phyloP scores from a whole-genome alignment of 2,797 vertebrate genomes.

The Natrix natrix region DNA sequence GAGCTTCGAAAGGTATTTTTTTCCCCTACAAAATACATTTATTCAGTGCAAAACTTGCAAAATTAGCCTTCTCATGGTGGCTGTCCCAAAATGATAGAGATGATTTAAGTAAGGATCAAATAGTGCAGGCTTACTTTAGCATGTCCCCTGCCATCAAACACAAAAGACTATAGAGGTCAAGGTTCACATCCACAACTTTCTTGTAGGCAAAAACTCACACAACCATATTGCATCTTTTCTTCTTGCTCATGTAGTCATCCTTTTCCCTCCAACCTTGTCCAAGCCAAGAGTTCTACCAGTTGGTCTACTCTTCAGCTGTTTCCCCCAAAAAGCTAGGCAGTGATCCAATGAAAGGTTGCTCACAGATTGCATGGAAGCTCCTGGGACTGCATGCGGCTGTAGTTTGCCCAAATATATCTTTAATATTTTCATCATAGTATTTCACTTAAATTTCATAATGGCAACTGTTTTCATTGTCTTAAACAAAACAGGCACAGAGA shows the following conservation, averaged over 20 bases:
- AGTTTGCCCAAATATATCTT: not conserved
- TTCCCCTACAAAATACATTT: not conserved
- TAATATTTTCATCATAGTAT: not conserved
- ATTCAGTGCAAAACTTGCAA: not conserved
- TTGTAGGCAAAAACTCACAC: not conserved
- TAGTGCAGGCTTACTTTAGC: not conserved
- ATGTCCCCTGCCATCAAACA: not conserved
- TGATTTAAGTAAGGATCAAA: not conserved
- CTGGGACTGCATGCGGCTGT: not conserved
- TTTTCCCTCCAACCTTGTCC: not conserved
- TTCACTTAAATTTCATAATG: not conserved
- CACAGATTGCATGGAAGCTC: not conserved
- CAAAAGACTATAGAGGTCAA: not conserved
- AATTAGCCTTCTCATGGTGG: not conserved
- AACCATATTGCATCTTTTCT: not conserved
- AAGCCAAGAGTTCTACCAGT: not conserved
- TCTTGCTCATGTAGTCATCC: not conserved
- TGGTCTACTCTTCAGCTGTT: not conserved
- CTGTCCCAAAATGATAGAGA: not conserved
- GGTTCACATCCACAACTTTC: not conserved
- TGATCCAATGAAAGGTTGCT: not conserved
- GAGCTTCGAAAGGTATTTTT: conserved; percentile 83
- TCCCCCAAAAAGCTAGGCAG: not conserved
- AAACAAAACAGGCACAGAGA: not conserved
- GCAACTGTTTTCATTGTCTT: not conserved